phyloP scores from a whole-genome alignment of 2,797 vertebrate species.

The Vespertilio murinus region DNA sequence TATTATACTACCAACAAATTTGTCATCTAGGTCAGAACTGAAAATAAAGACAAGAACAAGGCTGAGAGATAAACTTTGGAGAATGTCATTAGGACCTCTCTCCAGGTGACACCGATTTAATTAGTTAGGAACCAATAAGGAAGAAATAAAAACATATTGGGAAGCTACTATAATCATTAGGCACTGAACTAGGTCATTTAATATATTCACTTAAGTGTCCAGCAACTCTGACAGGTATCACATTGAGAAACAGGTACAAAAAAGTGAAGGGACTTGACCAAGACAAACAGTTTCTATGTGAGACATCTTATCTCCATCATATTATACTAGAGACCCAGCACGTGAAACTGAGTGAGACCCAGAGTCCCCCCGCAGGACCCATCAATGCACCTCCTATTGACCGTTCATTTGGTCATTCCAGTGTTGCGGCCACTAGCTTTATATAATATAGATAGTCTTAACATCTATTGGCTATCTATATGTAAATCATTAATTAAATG shows the following conservation, averaged over 20 bases:
- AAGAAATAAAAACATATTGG: neutral
- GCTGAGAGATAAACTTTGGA: neutral
- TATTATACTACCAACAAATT: neutral
- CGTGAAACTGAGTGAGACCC: too few relatives aligned
- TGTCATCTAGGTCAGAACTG: neutral
- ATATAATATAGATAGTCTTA: neutral
- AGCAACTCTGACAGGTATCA: neutral
- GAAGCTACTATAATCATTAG: slow-evolving; percentile 3
- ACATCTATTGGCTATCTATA: slow-evolving; percentile 11
- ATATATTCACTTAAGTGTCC: neutral
- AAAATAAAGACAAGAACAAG: slow-evolving; percentile 1
- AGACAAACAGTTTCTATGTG: neutral
- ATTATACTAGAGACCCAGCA: neutral
- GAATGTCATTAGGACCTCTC: neutral
- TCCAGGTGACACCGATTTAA: neutral
- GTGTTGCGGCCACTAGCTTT: too few relatives aligned
- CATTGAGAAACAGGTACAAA: neutral
- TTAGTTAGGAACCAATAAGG: slow-evolving; percentile 3
- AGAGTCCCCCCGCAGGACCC: too few relatives aligned
- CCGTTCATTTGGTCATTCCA: too few relatives aligned
- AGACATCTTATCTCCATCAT: neutral
- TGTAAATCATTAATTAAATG: slow-evolving; percentile 34
- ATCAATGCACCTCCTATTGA: too few relatives aligned
- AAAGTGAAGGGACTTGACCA: neutral
- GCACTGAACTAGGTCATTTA: neutral